Base-by-base conservation (phyloP, 2,797 vertebrate species). In the Fundulus diaphanus region DNA sequence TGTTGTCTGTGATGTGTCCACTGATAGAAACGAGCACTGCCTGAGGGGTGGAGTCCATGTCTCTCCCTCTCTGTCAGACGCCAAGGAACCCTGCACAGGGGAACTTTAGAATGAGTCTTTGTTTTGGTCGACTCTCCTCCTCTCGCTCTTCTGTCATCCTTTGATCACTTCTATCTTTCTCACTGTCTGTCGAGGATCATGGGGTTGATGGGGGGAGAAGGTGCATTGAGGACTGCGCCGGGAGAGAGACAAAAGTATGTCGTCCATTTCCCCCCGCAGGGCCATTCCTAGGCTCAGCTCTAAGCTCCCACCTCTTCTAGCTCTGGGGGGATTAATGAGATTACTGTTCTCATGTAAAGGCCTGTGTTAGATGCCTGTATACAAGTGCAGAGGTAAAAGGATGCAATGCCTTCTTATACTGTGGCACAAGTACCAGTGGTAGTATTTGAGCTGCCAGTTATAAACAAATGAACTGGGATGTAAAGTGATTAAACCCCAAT, bases 91-190 rank as follows among this genome's bases (percentile, higher is more conserved):
- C 79, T 70, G 79, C 88, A 84, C 91, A 57, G 22, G 88, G 90
- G 88, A 93, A 90, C 89, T 89, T 93, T 84, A 90, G 90, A 94
- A 92, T 74, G 86, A 92, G 87, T 82, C 92, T 94, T 95, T 95
- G 94, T 95, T 93, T 93, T 87, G 88, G 90, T 89, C 82, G 89
- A 82, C 85, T 90, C 92, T 89, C 92, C 93, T 95, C 93, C 92
- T 95, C 90, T 81, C 72, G 83, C 91, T 90, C 87, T 79, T 79
- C 92, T 94, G 93, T 95, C 93, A 94, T 89, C 91, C 94, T 96
- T 96, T 96, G 95, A 96, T 95, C 95, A 94, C 24, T 68, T 76
- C 79, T 67, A 81, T 82, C 82, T 80, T 82, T 70, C 67, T 83
- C 84, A 49, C 65, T 87, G 77, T 82, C 82, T 80, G 80, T 79